Evolutionary conservation across 2,888 invertebrate species (phyloP).

Genomic region (Drosophila lacicola): DNA sequence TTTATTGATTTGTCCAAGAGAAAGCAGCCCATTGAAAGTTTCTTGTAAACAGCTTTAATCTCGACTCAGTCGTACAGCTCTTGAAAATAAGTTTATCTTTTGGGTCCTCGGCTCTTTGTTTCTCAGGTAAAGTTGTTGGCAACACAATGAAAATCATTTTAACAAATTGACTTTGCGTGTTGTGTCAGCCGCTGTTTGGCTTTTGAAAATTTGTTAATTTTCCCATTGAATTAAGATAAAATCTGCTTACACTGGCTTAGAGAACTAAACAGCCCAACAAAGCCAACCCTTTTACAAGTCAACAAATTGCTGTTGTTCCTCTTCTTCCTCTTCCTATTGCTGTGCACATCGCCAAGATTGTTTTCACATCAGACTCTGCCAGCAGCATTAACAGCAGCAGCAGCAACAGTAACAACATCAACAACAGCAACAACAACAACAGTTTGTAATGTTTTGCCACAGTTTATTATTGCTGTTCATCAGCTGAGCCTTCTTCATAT

Average conservation of each 20-base stretch:
- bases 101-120: not conserved
- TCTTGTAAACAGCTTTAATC: not conserved
- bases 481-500: slow-evolving; percentile 48
- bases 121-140: slow-evolving; percentile 21
- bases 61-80: slow-evolving; percentile 1
- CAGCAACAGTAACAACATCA: slow-evolving; percentile 19
- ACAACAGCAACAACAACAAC: slow-evolving; percentile 20
- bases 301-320: slow-evolving; percentile 40
- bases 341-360: slow-evolving; percentile 56
- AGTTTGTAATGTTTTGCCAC: slow-evolving; percentile 51
- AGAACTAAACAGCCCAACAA: slow-evolving; percentile 53
- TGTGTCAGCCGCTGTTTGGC: slow-evolving; percentile 71
- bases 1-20: slow-evolving; percentile 3
- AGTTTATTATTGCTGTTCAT: slow-evolving; percentile 81
- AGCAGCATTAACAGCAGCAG: slow-evolving; percentile 29
- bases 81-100: not conserved
- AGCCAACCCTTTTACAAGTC: slow-evolving; percentile 53
- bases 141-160: slow-evolving; percentile 32
- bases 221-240: slow-evolving; percentile 79
- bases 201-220: slow-evolving; percentile 80
- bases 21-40: not conserved
- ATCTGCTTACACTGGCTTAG: slow-evolving; percentile 81
- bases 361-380: slow-evolving; percentile 58
- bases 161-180: slow-evolving; percentile 73
- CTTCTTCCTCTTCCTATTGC: slow-evolving; percentile 40